phyloP scores from a whole-genome alignment of 2,113 vertebrate genomes.

The Stegastes partitus region DNA sequence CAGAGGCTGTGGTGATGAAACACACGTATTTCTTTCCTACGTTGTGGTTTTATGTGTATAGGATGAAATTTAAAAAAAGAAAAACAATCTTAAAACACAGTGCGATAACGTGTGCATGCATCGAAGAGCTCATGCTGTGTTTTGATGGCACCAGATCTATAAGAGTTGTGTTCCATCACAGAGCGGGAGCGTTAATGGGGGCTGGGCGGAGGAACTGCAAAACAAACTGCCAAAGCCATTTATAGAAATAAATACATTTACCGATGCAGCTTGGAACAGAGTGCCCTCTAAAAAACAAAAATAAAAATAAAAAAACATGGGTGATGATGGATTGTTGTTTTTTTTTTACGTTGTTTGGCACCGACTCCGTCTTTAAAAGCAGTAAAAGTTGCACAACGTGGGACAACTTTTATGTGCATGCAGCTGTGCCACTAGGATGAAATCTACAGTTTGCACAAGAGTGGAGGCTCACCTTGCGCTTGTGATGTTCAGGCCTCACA shows the following conservation, averaged over 20 bases:
- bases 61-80: no score
- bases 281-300: slow-evolving; percentile 5
- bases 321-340: slow-evolving; percentile 46
- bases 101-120: slow-evolving; percentile 61
- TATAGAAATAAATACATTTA: neutral
- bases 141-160: slow-evolving; percentile 41
- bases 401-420: slow-evolving; percentile 67
- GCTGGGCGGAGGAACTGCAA: slow-evolving; percentile 12
- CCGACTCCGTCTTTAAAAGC: slow-evolving; percentile 13
- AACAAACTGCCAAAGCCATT: slow-evolving; percentile 36
- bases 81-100: slow-evolving; percentile 3
- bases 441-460: slow-evolving; percentile 56
- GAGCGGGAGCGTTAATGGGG: slow-evolving; percentile 45
- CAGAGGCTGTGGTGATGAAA: neutral
- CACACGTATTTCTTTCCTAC: neutral
- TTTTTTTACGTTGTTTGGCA: slow-evolving; percentile 10
- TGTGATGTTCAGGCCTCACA: slow-evolving; percentile 79
- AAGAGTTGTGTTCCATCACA: slow-evolving; percentile 15
- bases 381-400: slow-evolving; percentile 51
- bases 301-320: slow-evolving; percentile 9
- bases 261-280: neutral
- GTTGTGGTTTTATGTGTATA: neutral
- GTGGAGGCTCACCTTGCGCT: slow-evolving; percentile 81
- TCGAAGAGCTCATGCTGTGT: slow-evolving; percentile 60
- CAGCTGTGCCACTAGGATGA: slow-evolving; percentile 50